Conservation (phyloP, 2,888 invertebrate species). For the Sicus ferrugineus region DNA sequence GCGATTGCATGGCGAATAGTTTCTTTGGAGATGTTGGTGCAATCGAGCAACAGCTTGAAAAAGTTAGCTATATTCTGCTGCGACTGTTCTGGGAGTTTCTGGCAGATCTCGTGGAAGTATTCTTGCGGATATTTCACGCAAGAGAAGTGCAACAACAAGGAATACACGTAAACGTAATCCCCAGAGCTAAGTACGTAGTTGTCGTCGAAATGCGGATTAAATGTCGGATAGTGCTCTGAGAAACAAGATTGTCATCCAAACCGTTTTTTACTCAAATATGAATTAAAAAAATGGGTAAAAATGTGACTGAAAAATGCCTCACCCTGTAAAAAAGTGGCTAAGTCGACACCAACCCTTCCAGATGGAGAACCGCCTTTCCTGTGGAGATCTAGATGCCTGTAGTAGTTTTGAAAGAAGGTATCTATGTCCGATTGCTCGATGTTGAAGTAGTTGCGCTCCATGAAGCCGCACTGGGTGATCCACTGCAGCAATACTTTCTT, state of each 20-base stretch:
- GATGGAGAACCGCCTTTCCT: not conserved
- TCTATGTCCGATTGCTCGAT: conserved; percentile 59
- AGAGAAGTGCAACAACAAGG: conserved; percentile 58
- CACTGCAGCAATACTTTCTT: conserved; percentile 52
- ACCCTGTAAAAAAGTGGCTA: conserved; percentile 55
- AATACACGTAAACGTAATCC: conserved; percentile 60
- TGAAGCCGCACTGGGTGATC: conserved; percentile 53
- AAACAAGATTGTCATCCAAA: not conserved
- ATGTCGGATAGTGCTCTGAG: conserved; percentile 56
- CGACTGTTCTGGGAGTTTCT: conserved; percentile 48
- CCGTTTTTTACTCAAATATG: too few species aligned
- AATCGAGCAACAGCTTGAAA: conserved; percentile 51
- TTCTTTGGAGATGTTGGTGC: conserved; percentile 46
- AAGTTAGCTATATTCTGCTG: conserved; percentile 56
- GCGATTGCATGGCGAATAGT: conserved; percentile 50
- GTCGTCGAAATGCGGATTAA: conserved; percentile 49
- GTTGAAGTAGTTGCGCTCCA: conserved; percentile 46
- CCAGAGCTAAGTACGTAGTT: conserved; percentile 46
- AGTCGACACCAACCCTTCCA: conserved; percentile 3
- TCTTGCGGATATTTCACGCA: conserved; percentile 55
- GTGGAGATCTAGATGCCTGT: conserved; percentile 31
- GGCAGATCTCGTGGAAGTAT: conserved; percentile 57
- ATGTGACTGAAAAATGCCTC: not conserved
- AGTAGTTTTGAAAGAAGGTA: conserved; percentile 52
- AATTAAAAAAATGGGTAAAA: not conserved